A percentile compares a stretch with the other conserved stretches of the same genome.
Conservation (phyloP, 2,113 vertebrate genomes). For the Hyperopisus bebe region DNA sequence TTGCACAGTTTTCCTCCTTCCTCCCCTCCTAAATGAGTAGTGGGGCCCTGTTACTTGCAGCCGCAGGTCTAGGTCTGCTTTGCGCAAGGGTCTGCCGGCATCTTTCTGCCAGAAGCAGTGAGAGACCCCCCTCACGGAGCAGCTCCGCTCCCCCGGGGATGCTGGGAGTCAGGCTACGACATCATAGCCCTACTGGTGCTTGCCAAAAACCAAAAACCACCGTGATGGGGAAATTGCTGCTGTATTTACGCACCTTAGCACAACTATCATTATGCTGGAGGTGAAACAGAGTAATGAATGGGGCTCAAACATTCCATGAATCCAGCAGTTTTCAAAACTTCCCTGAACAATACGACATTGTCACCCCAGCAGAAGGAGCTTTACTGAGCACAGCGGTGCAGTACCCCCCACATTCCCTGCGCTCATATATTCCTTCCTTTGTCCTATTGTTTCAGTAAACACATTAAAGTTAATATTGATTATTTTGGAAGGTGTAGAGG, state of each 20-base stretch:
- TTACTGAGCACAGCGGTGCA: conserved; percentile 27
- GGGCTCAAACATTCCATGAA: conserved; percentile 44
- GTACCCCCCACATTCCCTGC: conserved; percentile 19
- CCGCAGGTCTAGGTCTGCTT: not conserved
- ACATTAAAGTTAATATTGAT: conserved; percentile 36
- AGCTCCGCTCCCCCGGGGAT: not conserved
- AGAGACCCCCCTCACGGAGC: not conserved
- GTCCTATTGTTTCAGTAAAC: conserved; percentile 52
- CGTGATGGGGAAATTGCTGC: conserved; percentile 44
- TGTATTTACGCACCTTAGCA: conserved; percentile 46
- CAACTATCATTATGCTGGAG: conserved; percentile 45
- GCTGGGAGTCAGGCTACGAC: conserved; percentile 24
- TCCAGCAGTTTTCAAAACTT: conserved; percentile 41
- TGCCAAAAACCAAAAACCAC: conserved; percentile 23
- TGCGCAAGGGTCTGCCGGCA: not conserved
- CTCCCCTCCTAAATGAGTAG: not conserved
- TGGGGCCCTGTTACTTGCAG: not conserved
- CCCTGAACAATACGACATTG: conserved; percentile 54
- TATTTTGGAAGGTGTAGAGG: conserved; percentile 36
- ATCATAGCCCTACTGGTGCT: conserved; percentile 16
- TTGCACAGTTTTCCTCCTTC: not conserved
- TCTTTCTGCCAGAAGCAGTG: not conserved
- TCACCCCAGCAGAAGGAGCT: conserved; percentile 37
- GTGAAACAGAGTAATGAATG: conserved; percentile 33
- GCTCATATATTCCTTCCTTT: conserved; percentile 55